phyloP scores from a whole-genome alignment of 2,888 invertebrate genomes.

The Aporophyla lueneburgensis region DNA sequence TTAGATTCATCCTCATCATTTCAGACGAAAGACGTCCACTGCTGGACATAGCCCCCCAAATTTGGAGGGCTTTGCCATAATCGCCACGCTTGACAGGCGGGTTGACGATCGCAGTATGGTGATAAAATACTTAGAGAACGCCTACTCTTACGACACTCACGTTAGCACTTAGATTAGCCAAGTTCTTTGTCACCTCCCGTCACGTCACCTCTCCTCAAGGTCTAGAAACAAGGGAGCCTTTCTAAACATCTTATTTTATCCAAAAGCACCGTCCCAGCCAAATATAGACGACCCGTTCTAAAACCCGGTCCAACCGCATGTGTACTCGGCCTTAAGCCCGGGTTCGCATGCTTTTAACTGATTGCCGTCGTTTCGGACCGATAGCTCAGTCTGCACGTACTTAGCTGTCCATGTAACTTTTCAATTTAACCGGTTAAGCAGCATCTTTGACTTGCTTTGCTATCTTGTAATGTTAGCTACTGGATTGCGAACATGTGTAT shows the following conservation, averaged over 20 bases:
- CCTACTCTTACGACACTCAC: too few species aligned
- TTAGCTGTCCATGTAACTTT: constrained; percentile 58
- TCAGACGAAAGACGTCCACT: too few species aligned
- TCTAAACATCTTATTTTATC: not conserved
- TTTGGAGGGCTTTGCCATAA: too few species aligned
- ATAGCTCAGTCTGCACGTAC: constrained; percentile 65
- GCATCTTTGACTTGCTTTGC: constrained; percentile 56
- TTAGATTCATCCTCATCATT: too few species aligned
- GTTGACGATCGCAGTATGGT: too few species aligned
- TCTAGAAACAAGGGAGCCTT: not conserved
- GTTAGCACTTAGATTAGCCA: not conserved
- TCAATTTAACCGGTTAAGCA: constrained; percentile 62
- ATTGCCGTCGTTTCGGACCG: constrained; percentile 70
- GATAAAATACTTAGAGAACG: too few species aligned
- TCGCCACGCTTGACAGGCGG: too few species aligned
- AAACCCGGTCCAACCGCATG: constrained; percentile 19
- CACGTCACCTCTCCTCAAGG: not conserved
- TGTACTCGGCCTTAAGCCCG: constrained; percentile 50
- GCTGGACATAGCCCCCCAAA: too few species aligned
- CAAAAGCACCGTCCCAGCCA: not conserved
- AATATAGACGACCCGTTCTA: constrained; percentile 14
- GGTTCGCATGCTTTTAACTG: constrained; percentile 75
- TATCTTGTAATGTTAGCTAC: constrained; percentile 42
- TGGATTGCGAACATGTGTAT: constrained; percentile 20
- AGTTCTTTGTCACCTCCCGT: not conserved